Evolutionary conservation across 2,797 vertebrate species (phyloP), one percentile per base, ranked within the genome.

Genomic region (Simalia tracyae): DNA sequence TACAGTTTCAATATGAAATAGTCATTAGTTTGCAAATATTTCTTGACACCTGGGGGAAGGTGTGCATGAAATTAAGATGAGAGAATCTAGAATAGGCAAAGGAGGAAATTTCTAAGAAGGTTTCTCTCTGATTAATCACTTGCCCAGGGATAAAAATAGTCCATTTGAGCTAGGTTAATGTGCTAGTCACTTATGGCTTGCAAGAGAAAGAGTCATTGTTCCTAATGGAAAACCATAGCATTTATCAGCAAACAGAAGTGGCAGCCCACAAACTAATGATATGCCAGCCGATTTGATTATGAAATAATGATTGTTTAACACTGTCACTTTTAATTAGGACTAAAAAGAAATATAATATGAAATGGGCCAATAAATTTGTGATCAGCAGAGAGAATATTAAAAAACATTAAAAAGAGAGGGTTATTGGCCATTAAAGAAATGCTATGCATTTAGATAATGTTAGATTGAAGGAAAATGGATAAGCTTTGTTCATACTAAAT

Each of bases 241-340:
- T 96, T 96, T 96, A 95, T 94, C 96, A 95, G 94, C 89, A 95
- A 95, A 95, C 94, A 95, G 93, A 96, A 95, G 92, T 91, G 88
- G 36, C 61, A 93, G 89, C 92, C 1, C 22, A 81, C 91, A 94
- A 96, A 94, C 93, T 94, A 96, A 96, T 96, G 93, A 94, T 84
- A 88, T 95, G 94, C 87, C 61, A 91, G 94, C 89, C 95, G 94
- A 97, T 96, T 95, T 95, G 96, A 96, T 97, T 97, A 94, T 94
- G 95, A 87, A 93, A 92, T 94, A 94, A 95, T 92, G 92, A 95
- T 94, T 94, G 89, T 94, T 95, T 96, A 95, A 95, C 95, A 87
- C 94, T 95, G 96, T 95, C 95, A 95, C 94, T 95, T 95, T 93
- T 96, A 93, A 97, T 97, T 96, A 92, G 93, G 92, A 95, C 96